Conservation (phyloP, 2,888 invertebrate genomes). For the Zonitis immaculata region DNA sequence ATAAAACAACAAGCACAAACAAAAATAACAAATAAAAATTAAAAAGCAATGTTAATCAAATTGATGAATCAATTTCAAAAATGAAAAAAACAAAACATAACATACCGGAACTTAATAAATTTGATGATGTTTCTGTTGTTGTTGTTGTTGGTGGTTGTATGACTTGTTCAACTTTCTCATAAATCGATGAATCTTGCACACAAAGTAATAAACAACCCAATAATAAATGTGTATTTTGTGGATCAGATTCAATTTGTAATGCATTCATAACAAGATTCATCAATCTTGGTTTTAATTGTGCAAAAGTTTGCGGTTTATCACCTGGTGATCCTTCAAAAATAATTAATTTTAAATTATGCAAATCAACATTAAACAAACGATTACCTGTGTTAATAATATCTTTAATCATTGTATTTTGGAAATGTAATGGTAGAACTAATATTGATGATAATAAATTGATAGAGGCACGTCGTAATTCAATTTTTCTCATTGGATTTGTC, state of each 20-base stretch:
- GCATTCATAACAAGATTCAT: constrained; percentile 80
- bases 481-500: constrained; percentile 61
- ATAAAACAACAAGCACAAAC: constrained; percentile 26
- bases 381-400: constrained; percentile 58
- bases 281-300: constrained; percentile 67
- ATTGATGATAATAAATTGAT: constrained; percentile 88
- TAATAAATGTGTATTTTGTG: constrained; percentile 82
- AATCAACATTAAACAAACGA: constrained; percentile 23
- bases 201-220: constrained; percentile 73
- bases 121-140: constrained; percentile 54
- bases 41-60: constrained; percentile 15
- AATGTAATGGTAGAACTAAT: constrained; percentile 89
- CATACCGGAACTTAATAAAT: constrained; percentile 67
- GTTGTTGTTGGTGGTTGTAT: constrained; percentile 54
- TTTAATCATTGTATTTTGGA: constrained; percentile 69
- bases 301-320: constrained; percentile 53
- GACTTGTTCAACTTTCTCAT: constrained; percentile 65
- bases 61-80: constrained; percentile 19
- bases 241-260: constrained; percentile 77
- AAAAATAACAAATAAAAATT: constrained; percentile 10
- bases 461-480: constrained; percentile 83
- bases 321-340: constrained; percentile 29
- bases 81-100: constrained; percentile 12
- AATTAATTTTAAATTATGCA: constrained; percentile 9
- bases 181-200: constrained; percentile 74